Conservation (phyloP, 2,113 vertebrate genomes). For the Pachyramphus minor region DNA sequence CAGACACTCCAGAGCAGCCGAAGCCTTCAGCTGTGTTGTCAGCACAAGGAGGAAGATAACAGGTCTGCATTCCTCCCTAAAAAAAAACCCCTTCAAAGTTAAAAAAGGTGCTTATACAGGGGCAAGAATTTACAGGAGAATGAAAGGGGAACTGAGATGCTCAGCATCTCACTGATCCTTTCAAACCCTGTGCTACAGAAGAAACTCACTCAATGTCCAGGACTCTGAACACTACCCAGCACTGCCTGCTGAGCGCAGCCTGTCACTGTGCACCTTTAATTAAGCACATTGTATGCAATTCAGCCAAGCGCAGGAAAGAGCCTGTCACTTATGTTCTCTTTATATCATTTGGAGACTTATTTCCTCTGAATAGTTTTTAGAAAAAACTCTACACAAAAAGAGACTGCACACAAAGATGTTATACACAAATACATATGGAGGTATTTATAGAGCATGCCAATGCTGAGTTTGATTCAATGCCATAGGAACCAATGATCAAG, state of each 20-base stretch:
- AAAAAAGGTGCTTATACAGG: background rate
- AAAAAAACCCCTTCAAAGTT: background rate
- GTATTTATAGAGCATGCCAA: background rate
- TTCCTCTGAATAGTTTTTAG: background rate
- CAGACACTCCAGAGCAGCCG: background rate
- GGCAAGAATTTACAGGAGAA: background rate
- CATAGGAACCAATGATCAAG: rapidly evolving
- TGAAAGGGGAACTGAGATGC: background rate
- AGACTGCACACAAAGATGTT: background rate
- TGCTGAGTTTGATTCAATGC: background rate
- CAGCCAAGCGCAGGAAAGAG: background rate
- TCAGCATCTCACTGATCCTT: background rate
- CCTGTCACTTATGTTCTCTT: background rate
- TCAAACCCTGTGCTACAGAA: background rate
- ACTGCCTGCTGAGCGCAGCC: background rate
- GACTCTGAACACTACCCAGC: background rate
- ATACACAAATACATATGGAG: background rate
- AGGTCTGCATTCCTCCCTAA: background rate
- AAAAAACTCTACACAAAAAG: background rate
- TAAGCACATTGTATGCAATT: background rate
- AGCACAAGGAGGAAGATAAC: background rate
- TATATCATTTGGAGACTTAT: background rate
- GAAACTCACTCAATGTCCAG: background rate
- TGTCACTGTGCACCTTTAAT: background rate
- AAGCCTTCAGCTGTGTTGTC: background rate